A percentile compares a stretch with the other conserved stretches of the same genome.
Conservation (phyloP, 1,140 invertebrate genomes). For the Protaetia brevitarsis region DNA sequence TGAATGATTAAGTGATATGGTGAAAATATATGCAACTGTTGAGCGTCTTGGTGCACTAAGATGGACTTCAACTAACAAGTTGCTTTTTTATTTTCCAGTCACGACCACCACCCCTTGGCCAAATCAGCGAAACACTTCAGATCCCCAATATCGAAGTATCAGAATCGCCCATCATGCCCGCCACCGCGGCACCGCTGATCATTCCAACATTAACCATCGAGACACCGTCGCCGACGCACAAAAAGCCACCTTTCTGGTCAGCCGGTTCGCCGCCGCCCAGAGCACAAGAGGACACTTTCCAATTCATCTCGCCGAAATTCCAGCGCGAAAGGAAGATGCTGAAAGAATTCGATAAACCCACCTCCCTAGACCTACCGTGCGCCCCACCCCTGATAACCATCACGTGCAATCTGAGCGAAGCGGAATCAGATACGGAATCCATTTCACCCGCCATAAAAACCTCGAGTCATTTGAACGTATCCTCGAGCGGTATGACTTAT, state of each 20-base stretch:
- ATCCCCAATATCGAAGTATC: constrained; percentile 24
- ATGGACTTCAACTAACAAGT: too few relatives aligned
- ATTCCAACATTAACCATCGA: constrained; percentile 63
- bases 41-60: too few relatives aligned
- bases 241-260: constrained; percentile 44
- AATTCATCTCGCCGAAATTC: constrained; percentile 43
- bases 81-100: constrained; percentile 53
- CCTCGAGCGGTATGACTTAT: constrained; percentile 64
- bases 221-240: constrained; percentile 57
- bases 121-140: constrained; percentile 38
- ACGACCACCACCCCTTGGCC: constrained; percentile 51
- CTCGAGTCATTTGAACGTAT: constrained; percentile 39
- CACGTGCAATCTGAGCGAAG: constrained; percentile 69
- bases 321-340: constrained; percentile 45
- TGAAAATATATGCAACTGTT: too few relatives aligned
- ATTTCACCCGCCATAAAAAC: constrained; percentile 54
- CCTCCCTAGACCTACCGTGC: constrained; percentile 62
- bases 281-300: constrained; percentile 44
- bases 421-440: constrained; percentile 67
- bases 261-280: constrained; percentile 62
- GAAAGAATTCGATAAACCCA: constrained; percentile 57
- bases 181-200: constrained; percentile 46
- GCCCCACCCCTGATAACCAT: constrained; percentile 71
- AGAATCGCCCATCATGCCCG: not conserved
- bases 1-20: too few relatives aligned